A percentile compares a stretch with the other conserved stretches of the same genome.
phyloP scores from a whole-genome alignment of 92 coral and sea anemone species.

The Palythoa heliodiscus region DNA sequence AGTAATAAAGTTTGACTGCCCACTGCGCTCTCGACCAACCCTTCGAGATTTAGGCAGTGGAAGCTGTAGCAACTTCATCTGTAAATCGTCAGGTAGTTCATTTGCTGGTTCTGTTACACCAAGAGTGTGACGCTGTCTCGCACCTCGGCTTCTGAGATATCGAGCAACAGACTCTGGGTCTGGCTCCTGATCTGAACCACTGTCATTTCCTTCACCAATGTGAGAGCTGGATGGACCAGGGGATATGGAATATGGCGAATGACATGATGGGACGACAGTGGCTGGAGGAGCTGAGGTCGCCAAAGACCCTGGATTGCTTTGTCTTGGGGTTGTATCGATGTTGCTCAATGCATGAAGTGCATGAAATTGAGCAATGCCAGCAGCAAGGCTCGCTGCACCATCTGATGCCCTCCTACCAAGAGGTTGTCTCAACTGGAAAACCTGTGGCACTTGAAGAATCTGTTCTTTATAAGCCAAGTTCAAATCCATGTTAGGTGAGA shows the following conservation, averaged over 20 bases:
- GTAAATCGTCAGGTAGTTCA: constrained; percentile 93
- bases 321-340: constrained; percentile 56
- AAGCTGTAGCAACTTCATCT: constrained; percentile 79
- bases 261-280: constrained; percentile 44
- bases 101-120: constrained; percentile 82
- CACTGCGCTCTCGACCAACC: constrained; percentile 78
- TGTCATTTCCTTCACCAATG: constrained; percentile 89
- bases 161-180: constrained; percentile 97
- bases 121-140: constrained; percentile 91
- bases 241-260: constrained; percentile 68
- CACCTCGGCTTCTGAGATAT: constrained; percentile 88
- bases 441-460: constrained; percentile 87
- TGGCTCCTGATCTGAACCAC: constrained; percentile 99
- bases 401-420: constrained; percentile 95
- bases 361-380: constrained; percentile 96
- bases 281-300: constrained; percentile 63
- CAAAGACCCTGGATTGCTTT: constrained; percentile 73
- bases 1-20: constrained; percentile 73
- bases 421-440: constrained; percentile 86
- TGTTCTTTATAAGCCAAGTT: constrained; percentile 88
- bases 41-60: constrained; percentile 84
- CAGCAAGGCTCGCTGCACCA: constrained; percentile 92
- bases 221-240: constrained; percentile 95
- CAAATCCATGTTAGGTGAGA: constrained; percentile 80
- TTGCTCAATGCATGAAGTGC: constrained; percentile 82